These are phyloP conservation scores for Pholis gunnellus DNA, from an alignment of 2,113 vertebrate genomes.

Conservation along the genomic window DNA sequence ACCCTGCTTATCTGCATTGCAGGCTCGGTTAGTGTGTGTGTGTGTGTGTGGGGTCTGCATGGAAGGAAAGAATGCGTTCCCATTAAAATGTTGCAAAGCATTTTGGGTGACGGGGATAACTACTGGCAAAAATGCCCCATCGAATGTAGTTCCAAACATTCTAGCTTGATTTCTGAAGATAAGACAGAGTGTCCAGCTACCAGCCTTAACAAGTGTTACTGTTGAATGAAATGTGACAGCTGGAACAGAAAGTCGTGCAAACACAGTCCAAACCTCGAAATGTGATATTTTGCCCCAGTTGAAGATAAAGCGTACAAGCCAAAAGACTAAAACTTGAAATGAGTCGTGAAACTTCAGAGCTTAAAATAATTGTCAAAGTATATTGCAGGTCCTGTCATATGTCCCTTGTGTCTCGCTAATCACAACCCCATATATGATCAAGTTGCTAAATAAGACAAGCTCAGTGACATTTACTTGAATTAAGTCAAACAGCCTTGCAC, in stretches of 20 bases:
- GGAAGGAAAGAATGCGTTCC: background rate
- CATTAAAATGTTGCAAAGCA: background rate
- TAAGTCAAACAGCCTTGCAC: background rate
- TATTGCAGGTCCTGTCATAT: background rate
- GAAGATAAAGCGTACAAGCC: background rate
- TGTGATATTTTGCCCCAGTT: background rate
- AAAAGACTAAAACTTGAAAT: background rate
- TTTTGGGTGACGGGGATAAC: background rate
- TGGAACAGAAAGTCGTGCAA: background rate
- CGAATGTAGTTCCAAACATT: background rate
- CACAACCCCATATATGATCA: background rate
- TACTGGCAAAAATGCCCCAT: background rate
- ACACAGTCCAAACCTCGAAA: background rate
- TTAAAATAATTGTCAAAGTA: background rate
- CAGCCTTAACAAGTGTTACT: background rate
- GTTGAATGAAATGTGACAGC: background rate
- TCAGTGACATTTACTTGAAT: background rate
- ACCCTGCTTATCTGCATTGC: slow-evolving; percentile 10
- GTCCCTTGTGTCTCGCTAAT: background rate
- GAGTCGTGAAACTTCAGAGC: background rate
- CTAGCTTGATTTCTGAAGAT: background rate
- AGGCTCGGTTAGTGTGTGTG: background rate
- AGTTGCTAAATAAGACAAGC: background rate
- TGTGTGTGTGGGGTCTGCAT: background rate
- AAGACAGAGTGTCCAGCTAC: background rate